Percentiles rank a stretch among this genome's conserved stretches.
These are phyloP conservation scores for Ethmia dodecea DNA, from an alignment of 2,888 invertebrate genomes.

Conservation along the genomic window DNA sequence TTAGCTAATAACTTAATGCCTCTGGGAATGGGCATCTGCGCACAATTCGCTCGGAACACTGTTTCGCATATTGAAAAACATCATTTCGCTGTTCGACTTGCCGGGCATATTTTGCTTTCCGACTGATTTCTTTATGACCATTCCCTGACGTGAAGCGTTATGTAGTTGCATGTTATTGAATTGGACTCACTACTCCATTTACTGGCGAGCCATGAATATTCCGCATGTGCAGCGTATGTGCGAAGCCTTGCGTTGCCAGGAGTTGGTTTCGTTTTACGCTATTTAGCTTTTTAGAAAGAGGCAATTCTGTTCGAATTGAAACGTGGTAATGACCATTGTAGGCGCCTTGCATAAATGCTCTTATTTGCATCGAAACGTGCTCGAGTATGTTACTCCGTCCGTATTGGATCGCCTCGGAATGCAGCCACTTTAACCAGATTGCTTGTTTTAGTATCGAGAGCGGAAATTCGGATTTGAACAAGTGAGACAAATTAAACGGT, in stretches of 20 bases:
- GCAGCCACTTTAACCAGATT: conserved; percentile 34
- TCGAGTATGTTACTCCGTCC: conserved; percentile 42
- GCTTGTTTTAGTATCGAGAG: conserved; percentile 20
- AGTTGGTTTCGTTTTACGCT: conserved; percentile 52
- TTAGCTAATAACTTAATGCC: conserved; percentile 74
- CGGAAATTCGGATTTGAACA: conserved; percentile 25
- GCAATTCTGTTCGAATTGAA: conserved; percentile 55
- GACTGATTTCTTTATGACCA: conserved; percentile 31
- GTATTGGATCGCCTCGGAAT: conserved; percentile 36
- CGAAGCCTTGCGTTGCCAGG: conserved; percentile 28
- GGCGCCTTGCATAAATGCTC: conserved; percentile 56
- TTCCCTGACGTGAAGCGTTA: conserved; percentile 18
- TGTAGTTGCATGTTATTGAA: conserved; percentile 30
- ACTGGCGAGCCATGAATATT: conserved; percentile 52
- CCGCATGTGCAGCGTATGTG: conserved; percentile 46
- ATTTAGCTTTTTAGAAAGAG: conserved; percentile 57
- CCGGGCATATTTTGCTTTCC: conserved; percentile 26
- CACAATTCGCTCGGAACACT: conserved; percentile 19
- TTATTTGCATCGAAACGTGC: conserved; percentile 66
- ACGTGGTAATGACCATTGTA: conserved; percentile 66
- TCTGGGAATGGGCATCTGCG: conserved; percentile 62
- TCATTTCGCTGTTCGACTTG: conserved; percentile 24
- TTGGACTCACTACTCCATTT: conserved; percentile 41
- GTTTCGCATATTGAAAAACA: conserved; percentile 31
- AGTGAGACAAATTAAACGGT: conserved; percentile 29